phyloP scores from a whole-genome alignment of 1,140 invertebrate species.

The Cephus cinctus region DNA sequence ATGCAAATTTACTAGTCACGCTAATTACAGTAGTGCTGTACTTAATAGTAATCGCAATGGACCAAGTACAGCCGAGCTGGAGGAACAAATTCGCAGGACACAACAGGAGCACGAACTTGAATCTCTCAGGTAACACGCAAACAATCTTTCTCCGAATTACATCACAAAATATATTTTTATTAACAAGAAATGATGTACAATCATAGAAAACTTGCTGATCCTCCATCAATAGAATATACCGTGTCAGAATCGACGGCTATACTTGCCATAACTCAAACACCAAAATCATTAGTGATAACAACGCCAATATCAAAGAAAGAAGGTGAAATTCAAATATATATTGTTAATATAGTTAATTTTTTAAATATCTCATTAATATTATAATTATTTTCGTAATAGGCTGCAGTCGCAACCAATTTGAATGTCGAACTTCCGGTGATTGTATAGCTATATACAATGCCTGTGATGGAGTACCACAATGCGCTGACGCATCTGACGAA shows the following conservation, averaged over 20 bases:
- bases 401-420: conserved; percentile 83
- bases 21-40: conserved; percentile 86
- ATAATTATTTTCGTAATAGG: conserved; percentile 31
- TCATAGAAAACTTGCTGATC: conserved; percentile 29
- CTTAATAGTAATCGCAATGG: conserved; percentile 61
- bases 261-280: conserved; percentile 24
- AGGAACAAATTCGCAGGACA: conserved; percentile 69
- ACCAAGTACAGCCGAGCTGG: conserved; percentile 63
- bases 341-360: conserved; percentile 11
- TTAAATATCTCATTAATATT: neutral
- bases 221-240: conserved; percentile 32
- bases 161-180: conserved; percentile 14
- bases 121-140: conserved; percentile 63
- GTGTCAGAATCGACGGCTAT: conserved; percentile 31
- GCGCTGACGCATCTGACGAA: conserved; percentile 89
- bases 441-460: conserved; percentile 96
- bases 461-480: conserved; percentile 93
- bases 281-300: conserved; percentile 26
- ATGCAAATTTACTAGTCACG: conserved; percentile 88
- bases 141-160: too few relatives aligned
- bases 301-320: conserved; percentile 33
- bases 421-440: conserved; percentile 80
- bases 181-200: neutral
- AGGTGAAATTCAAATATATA: conserved; percentile 16
- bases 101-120: conserved; percentile 82